A percentile compares a stretch with the other conserved stretches of the same genome.
phyloP scores from a whole-genome alignment of 1,140 invertebrate genomes.

The Achatina immaculata region DNA sequence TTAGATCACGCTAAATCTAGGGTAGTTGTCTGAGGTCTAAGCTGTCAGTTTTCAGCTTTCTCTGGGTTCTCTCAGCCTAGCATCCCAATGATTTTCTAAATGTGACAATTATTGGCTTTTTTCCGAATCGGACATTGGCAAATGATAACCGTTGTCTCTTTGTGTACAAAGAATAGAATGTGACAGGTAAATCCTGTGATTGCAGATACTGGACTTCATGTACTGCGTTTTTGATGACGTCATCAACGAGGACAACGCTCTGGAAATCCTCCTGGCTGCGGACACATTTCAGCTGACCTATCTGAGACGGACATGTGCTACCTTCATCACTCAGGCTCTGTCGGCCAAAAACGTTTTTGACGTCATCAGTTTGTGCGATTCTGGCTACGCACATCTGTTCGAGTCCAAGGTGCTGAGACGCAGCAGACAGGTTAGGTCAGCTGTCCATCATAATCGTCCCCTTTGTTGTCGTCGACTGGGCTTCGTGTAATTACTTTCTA shows the following conservation, averaged over 20 bases:
- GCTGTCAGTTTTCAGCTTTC: too few relatives aligned
- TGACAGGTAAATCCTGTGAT: background rate
- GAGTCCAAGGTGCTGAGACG: slow-evolving; percentile 19
- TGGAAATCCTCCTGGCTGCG: slow-evolving; percentile 35
- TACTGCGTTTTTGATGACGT: slow-evolving; percentile 35
- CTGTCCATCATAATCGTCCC: background rate
- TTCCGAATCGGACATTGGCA: too few relatives aligned
- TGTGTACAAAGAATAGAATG: too few relatives aligned
- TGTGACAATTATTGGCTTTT: too few relatives aligned
- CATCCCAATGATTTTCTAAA: too few relatives aligned
- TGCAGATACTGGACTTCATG: slow-evolving; percentile 36
- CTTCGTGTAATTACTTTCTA: too few relatives aligned
- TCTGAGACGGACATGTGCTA: slow-evolving; percentile 22
- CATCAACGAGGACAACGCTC: slow-evolving; percentile 31
- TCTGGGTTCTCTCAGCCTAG: too few relatives aligned
- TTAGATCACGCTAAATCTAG: too few relatives aligned
- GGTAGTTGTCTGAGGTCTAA: too few relatives aligned
- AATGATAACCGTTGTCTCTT: too few relatives aligned
- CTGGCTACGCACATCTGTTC: slow-evolving; percentile 19
- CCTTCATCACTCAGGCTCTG: slow-evolving; percentile 19
- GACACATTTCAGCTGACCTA: slow-evolving; percentile 22
- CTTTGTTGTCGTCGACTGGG: background rate
- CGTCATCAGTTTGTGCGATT: slow-evolving; percentile 31
- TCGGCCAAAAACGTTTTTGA: slow-evolving; percentile 29
- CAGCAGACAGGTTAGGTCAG: slow-evolving; percentile 8